Conservation (phyloP, 2,797 vertebrate genomes). For the Anableps anableps region DNA sequence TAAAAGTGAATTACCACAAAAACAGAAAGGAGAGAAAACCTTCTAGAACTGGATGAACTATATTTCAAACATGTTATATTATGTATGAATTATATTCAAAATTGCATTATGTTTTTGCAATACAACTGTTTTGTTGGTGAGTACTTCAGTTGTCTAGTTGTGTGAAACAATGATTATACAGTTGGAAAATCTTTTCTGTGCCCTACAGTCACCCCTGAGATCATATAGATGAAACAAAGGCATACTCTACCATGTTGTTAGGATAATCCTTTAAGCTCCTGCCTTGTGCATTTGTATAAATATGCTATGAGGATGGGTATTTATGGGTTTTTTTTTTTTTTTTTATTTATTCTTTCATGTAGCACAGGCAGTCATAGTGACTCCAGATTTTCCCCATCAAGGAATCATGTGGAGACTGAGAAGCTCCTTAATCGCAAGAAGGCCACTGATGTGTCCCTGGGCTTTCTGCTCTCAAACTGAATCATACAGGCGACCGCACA, state of each 20-base stretch:
- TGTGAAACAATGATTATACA: slow-evolving; percentile 19
- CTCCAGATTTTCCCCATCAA: slow-evolving; percentile 68
- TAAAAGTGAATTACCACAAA: neutral
- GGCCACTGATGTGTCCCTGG: slow-evolving; percentile 71
- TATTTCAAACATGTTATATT: neutral
- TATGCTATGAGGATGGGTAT: neutral
- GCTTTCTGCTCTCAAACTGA: slow-evolving; percentile 70
- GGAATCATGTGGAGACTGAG: slow-evolving; percentile 68
- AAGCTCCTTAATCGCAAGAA: slow-evolving; percentile 61
- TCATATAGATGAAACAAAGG: slow-evolving; percentile 40
- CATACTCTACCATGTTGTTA: slow-evolving; percentile 30
- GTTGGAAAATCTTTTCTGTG: neutral
- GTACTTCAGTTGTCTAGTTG: slow-evolving; percentile 4
- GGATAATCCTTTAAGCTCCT: slow-evolving; percentile 38
- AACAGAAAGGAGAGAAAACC: neutral
- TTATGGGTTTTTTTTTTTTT: slow-evolving; percentile 36
- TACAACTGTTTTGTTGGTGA: neutral
- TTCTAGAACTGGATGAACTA: neutral
- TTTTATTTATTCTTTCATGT: slow-evolving; percentile 32
- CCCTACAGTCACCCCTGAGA: slow-evolving; percentile 5
- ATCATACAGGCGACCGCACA: slow-evolving; percentile 77
- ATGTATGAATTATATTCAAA: neutral
- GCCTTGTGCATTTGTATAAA: slow-evolving; percentile 16
- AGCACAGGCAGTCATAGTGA: slow-evolving; percentile 36
- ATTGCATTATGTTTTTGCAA: neutral